These are phyloP conservation scores for Zaprionus bogoriensis DNA, from an alignment of 2,888 invertebrate genomes.

Conservation along the genomic window DNA sequence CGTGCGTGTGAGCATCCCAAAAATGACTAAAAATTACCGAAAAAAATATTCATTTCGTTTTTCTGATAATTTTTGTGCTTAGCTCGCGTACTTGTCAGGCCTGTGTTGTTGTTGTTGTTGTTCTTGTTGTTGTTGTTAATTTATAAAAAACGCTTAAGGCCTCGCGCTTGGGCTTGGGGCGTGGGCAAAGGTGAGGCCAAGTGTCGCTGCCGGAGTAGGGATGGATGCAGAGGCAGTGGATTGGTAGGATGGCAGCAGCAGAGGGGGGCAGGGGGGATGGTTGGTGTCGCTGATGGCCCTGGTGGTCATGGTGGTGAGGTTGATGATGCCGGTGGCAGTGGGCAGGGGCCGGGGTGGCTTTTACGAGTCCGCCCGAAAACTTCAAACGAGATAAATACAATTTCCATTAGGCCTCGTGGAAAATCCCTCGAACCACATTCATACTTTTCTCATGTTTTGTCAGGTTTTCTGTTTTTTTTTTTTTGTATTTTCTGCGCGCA, in stretches of 20 bases:
- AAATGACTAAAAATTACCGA: slow-evolving; percentile 41
- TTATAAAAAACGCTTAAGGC: slow-evolving; percentile 74
- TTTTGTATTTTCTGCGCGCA: slow-evolving; percentile 33
- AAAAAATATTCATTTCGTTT: slow-evolving; percentile 69
- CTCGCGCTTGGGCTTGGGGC: slow-evolving; percentile 17
- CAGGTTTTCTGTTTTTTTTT: slow-evolving; percentile 23
- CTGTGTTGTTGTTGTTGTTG: slow-evolving; percentile 58
- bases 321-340: slow-evolving; percentile 22
- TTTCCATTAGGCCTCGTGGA: slow-evolving; percentile 72
- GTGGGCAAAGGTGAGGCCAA: slow-evolving; percentile 67
- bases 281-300: slow-evolving; percentile 11
- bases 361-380: slow-evolving; percentile 46
- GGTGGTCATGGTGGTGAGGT: slow-evolving; percentile 22
- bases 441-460: slow-evolving; percentile 63
- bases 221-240: not conserved
- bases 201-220: slow-evolving; percentile 48
- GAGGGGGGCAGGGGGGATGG: slow-evolving; percentile 1
- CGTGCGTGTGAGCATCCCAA: not conserved
- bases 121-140: slow-evolving; percentile 66
- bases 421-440: slow-evolving; percentile 71
- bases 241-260: not conserved
- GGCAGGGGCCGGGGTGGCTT: slow-evolving; percentile 58
- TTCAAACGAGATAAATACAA: slow-evolving; percentile 78
- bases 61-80: slow-evolving; percentile 48
- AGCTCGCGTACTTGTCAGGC: slow-evolving; percentile 30